Percentiles rank a stretch among this genome's conserved stretches.
Evolutionary conservation across 2,888 invertebrate genomes (phyloP).

Genomic region (Eupithecia centaureata): DNA sequence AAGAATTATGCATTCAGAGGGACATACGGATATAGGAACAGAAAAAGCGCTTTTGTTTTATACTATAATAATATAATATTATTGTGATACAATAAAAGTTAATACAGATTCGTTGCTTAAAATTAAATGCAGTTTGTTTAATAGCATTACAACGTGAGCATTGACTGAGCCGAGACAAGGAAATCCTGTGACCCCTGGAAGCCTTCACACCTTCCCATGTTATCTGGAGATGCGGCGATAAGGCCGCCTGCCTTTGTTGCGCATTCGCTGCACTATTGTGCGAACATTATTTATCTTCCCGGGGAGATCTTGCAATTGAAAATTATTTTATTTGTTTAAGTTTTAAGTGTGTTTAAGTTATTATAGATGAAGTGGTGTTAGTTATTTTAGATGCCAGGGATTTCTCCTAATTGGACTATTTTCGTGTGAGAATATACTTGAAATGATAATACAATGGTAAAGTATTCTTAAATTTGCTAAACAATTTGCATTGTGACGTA

Average conservation of each 20-base stretch:
- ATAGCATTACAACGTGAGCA: not conserved
- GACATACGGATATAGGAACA: too few species aligned
- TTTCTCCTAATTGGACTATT: not conserved
- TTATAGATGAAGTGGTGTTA: not conserved
- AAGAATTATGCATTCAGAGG: too few species aligned
- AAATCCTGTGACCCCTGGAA: constrained; percentile 26
- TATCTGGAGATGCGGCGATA: constrained; percentile 43
- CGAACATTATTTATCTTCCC: constrained; percentile 38
- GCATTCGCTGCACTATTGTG: constrained; percentile 41
- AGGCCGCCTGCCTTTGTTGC: constrained; percentile 44
- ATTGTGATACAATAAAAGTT: too few species aligned
- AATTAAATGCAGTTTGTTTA: not conserved
- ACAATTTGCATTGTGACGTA: not conserved
- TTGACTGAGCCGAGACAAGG: constrained; percentile 15
- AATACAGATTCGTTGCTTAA: not conserved
- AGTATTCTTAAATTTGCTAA: not conserved
- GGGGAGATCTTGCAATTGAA: constrained; percentile 33
- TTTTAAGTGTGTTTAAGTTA: not conserved
- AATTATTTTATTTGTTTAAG: constrained; percentile 10
- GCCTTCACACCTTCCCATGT: constrained; percentile 28
- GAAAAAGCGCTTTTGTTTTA: too few species aligned
- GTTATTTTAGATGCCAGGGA: not conserved
- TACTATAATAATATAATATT: too few species aligned
- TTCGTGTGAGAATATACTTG: constrained; percentile 3
- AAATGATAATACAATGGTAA: not conserved